Percentiles rank a stretch among this genome's conserved stretches.
These are phyloP conservation scores for Cacatua alba DNA, from an alignment of 2,113 vertebrate genomes.

Conservation along the genomic window DNA sequence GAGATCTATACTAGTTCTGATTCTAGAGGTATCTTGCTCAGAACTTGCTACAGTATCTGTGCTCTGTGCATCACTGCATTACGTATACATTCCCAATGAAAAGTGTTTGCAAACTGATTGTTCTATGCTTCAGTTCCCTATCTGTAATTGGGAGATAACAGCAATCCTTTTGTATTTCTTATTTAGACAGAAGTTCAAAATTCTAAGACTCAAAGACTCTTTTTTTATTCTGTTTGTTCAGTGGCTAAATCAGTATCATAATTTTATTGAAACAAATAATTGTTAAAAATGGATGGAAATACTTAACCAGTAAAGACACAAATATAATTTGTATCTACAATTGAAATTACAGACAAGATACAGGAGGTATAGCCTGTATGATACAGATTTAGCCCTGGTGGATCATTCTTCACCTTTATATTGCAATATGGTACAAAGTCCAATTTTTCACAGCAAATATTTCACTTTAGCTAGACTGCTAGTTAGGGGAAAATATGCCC, in stretches of 20 bases:
- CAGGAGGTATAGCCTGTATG: background rate
- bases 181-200: background rate
- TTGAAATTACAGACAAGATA: background rate
- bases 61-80: background rate
- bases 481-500: background rate
- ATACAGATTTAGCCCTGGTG: background rate
- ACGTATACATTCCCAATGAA: background rate
- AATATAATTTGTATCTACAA: background rate
- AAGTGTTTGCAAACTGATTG: background rate
- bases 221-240: background rate
- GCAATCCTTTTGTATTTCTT: background rate
- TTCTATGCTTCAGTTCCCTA: background rate
- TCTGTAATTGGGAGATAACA: background rate
- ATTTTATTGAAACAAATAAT: background rate
- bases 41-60: background rate
- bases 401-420: conserved; percentile 1
- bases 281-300: background rate
- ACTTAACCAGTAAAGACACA: background rate
- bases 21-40: background rate
- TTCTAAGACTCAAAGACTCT: background rate
- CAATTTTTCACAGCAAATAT: background rate
- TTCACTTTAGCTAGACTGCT: conserved; percentile 8
- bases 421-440: conserved; percentile 5
- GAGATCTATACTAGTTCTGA: background rate
- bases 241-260: background rate